Percentiles rank a stretch among this genome's conserved stretches.
Evolutionary conservation across 2,797 vertebrate species (phyloP).

Genomic region (Euthynnus affinis): DNA sequence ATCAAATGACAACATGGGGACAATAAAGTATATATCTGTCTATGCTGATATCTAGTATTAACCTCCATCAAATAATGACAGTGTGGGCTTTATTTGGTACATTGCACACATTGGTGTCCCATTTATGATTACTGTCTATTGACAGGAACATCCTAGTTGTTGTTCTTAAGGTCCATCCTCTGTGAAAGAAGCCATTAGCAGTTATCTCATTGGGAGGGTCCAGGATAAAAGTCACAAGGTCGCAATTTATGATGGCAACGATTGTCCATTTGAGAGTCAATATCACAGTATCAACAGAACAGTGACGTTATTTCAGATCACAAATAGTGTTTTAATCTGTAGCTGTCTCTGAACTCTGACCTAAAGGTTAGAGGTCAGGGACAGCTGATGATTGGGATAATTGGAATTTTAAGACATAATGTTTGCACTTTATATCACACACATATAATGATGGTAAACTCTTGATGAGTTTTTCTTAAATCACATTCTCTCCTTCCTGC

Average conservation of each 20-base stretch:
- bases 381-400: background rate
- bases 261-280: constrained; percentile 3
- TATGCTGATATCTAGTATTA: constrained; percentile 2
- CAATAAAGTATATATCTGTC: too few species aligned
- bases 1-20: too few species aligned
- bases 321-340: background rate
- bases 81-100: constrained; percentile 8
- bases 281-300: constrained; percentile 20
- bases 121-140: constrained; percentile 19
- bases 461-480: constrained; percentile 1
- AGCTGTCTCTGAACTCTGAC: constrained; percentile 13
- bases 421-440: background rate
- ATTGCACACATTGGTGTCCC: background rate
- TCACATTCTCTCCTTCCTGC: background rate
- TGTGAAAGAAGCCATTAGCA: constrained; percentile 20
- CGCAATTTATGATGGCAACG: background rate
- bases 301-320: background rate
- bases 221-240: constrained; percentile 21
- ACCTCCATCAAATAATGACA: constrained; percentile 7
- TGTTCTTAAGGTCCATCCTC: background rate
- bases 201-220: constrained; percentile 20
- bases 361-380: background rate
- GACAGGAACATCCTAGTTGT: background rate
- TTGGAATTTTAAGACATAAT: background rate
- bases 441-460: constrained; percentile 10